Base-by-base conservation (phyloP, 2,113 vertebrate species). In the Thermophis baileyi region DNA sequence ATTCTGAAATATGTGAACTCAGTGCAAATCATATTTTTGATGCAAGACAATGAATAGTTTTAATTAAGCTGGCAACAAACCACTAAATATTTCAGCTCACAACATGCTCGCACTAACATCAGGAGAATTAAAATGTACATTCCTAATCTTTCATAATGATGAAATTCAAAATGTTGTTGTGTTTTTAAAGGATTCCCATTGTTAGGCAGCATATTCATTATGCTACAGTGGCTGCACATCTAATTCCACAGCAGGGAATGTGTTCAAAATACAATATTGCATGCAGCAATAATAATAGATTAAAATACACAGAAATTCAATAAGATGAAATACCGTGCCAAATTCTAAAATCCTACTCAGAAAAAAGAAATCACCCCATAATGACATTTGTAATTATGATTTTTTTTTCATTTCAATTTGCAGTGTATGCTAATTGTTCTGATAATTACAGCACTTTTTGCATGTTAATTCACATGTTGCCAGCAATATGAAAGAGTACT, bases 111-210 rank as follows among this genome's bases (percentile, higher is more conserved):
- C 1, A 22, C 95, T 95, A 95, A 94, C 89, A 90, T 95, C 94
- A 92, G 92, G 94, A 95, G 90, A 97, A 96, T 97, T 95, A 97
- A 97, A 96, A 95, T 90, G 85, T 89, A 95, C 69, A 93, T 90
- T 97, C 97, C 93, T 54, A 95, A 94, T 97, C 95, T 96, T 96
- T 97, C 94, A 94, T 95, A 96, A 97, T 95, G 95, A 96, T 90
- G 89, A 96, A 97, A 96, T 94, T 95, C 87, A 95, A 95, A 94
- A 95, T 93, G 57, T 94, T 96, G 95, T 93, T 97, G 69, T 93
- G 92, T 96, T 97, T 97, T 95, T 94, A 91, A 97, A 96, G 44
- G 46, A 92, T 94, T 94, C 87, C 92, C 93, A 95, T 97, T 96
- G 91, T 96, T 95, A 94, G 93, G 95, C 60, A 95, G 92, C 89